Percentiles rank a stretch among this genome's conserved stretches.
These are phyloP conservation scores for Scolanthus callimorphus DNA, from an alignment of 92 coral and sea anemone genomes.

Conservation along the genomic window DNA sequence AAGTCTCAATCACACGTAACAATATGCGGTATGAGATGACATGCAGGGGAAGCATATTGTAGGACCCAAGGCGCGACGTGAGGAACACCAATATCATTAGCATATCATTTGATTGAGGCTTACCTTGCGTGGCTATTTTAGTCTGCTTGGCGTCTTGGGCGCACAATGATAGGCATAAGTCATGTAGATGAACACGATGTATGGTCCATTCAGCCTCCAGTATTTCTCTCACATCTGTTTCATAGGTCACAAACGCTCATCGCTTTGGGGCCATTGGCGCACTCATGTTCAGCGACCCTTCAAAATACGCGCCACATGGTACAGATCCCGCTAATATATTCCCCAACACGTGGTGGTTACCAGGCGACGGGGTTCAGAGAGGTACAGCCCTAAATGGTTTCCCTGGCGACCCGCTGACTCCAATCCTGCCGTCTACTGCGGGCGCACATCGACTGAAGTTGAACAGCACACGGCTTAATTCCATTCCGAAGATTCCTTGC, in stretches of 20 bases:
- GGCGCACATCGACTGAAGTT: slow-evolving; percentile 57
- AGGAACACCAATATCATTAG: too few relatives aligned
- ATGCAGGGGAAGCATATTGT: too few relatives aligned
- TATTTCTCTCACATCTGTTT: too few relatives aligned
- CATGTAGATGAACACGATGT: too few relatives aligned
- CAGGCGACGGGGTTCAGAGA: slow-evolving; percentile 57
- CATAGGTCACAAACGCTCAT: slow-evolving; percentile 54
- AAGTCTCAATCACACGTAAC: too few relatives aligned
- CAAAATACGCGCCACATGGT: slow-evolving; percentile 44
- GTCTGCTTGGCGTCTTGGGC: too few relatives aligned
- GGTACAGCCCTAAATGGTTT: slow-evolving; percentile 53
- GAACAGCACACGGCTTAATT: slow-evolving; percentile 36
- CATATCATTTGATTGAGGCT: too few relatives aligned
- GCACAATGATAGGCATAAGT: too few relatives aligned
- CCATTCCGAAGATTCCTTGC: slow-evolving; percentile 58
- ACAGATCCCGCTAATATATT: slow-evolving; percentile 30
- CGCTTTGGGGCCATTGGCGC: slow-evolving; percentile 63
- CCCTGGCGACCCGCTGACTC: slow-evolving; percentile 79
- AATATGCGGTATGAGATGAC: too few relatives aligned
- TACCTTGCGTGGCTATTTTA: too few relatives aligned
- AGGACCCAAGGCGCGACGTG: too few relatives aligned
- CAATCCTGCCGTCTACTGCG: slow-evolving; percentile 54
- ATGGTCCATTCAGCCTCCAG: too few relatives aligned
- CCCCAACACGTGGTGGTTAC: slow-evolving; percentile 68
- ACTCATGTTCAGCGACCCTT: slow-evolving; percentile 64